Evolutionary conservation across 2,888 invertebrate genomes (phyloP).

Genomic region (Andrena hattorfiana): DNA sequence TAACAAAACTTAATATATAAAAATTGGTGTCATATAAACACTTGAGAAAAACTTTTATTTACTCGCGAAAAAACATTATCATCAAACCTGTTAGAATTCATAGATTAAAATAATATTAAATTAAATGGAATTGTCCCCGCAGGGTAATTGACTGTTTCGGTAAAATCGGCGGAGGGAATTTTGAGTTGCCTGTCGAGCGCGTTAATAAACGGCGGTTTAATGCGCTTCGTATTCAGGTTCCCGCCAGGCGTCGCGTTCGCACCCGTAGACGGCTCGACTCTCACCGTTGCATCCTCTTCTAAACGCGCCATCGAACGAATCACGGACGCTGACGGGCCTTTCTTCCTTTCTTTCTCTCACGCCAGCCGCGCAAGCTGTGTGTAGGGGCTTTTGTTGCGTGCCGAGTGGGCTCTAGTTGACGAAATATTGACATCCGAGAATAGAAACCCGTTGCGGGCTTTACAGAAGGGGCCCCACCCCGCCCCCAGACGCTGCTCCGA

Average conservation of each 20-base stretch:
- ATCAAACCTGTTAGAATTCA: too few relatives aligned
- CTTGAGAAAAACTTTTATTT: too few relatives aligned
- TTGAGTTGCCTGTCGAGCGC: neutral
- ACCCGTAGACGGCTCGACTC: constrained; percentile 42
- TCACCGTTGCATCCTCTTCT: constrained; percentile 51
- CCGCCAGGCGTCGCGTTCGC: constrained; percentile 30
- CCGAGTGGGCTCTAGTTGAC: constrained; percentile 81
- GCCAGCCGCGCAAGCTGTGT: constrained; percentile 61
- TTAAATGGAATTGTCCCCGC: neutral
- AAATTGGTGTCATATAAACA: too few relatives aligned
- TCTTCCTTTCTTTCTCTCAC: constrained; percentile 65
- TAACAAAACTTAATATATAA: too few relatives aligned
- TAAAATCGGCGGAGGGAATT: neutral
- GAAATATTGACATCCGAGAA: constrained; percentile 84
- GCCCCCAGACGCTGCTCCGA: constrained; percentile 53
- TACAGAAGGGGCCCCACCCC: constrained; percentile 57
- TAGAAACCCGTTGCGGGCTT: constrained; percentile 79
- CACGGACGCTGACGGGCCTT: constrained; percentile 39
- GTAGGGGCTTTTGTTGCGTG: constrained; percentile 76
- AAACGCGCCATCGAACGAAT: constrained; percentile 56
- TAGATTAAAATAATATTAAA: too few relatives aligned
- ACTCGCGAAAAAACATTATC: neutral
- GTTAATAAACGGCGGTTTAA: constrained; percentile 39
- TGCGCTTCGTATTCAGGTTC: constrained; percentile 34
- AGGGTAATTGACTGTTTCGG: neutral